Evolutionary conservation across 1,140 invertebrate genomes (phyloP).

Genomic region (Bombus picipes): DNA sequence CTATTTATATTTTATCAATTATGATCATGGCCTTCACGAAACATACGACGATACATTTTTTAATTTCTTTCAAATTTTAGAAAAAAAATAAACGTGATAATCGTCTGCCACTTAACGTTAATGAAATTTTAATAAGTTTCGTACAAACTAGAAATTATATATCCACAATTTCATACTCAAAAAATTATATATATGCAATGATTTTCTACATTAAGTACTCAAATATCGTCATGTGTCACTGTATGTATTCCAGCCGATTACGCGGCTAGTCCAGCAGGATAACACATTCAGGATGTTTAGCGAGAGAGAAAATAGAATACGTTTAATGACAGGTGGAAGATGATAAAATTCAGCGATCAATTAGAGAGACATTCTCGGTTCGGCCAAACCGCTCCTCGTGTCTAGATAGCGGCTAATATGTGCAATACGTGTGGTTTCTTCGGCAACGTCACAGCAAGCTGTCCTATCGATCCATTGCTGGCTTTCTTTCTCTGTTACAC

Average conservation of each 20-base stretch:
- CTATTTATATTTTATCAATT: too few species aligned
- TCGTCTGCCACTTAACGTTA: too few species aligned
- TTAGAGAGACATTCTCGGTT: not conserved
- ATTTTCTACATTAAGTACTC: too few species aligned
- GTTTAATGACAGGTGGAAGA: not conserved
- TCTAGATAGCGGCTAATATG: constrained; percentile 45
- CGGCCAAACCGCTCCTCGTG: not conserved
- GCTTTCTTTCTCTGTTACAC: constrained; percentile 46
- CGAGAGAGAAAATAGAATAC: not conserved
- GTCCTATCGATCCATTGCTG: constrained; percentile 52
- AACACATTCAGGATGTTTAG: not conserved
- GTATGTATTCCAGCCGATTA: not conserved
- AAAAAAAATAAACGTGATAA: too few species aligned
- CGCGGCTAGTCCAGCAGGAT: not conserved
- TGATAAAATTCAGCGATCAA: constrained; percentile 5
- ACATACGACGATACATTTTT: too few species aligned
- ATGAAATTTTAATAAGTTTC: too few species aligned
- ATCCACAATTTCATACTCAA: too few species aligned
- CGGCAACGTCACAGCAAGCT: constrained; percentile 56
- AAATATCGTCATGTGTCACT: too few species aligned
- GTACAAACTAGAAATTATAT: too few species aligned
- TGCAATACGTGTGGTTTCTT: constrained; percentile 59
- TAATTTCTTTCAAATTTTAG: too few species aligned
- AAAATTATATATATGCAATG: too few species aligned
- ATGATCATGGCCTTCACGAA: too few species aligned